Evolutionary conservation across 1,140 invertebrate species (phyloP).

Genomic region (Drosophila asahinai): DNA sequence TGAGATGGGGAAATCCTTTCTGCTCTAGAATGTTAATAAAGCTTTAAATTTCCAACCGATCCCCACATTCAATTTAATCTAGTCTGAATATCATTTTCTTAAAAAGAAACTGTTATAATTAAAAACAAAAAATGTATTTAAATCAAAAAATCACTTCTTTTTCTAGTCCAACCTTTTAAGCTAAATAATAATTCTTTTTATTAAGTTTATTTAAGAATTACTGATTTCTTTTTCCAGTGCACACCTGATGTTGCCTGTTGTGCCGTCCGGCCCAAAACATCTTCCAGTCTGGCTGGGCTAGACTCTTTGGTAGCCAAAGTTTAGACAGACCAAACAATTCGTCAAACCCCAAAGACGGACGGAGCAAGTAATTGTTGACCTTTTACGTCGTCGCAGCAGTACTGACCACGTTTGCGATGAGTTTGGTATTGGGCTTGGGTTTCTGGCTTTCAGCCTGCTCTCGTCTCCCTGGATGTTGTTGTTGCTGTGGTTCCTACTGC

Average conservation of each 20-base stretch:
- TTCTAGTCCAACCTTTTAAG: rapidly evolving
- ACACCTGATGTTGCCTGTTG: slow-evolving; percentile 35
- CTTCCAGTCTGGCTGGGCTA: slow-evolving; percentile 60
- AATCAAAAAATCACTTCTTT: too few relatives aligned
- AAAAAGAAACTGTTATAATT: too few relatives aligned
- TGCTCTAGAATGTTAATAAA: too few relatives aligned
- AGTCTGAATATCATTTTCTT: too few relatives aligned
- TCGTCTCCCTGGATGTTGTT: slow-evolving; percentile 36
- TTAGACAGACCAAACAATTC: slow-evolving; percentile 82
- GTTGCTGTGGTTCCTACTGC: slow-evolving; percentile 43
- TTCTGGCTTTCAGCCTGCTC: slow-evolving; percentile 39
- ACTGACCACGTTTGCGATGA: slow-evolving; percentile 55
- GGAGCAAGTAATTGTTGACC: slow-evolving; percentile 81
- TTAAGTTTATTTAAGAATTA: background rate
- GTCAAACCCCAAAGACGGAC: slow-evolving; percentile 60
- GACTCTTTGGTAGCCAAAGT: slow-evolving; percentile 83
- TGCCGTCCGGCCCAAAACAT: slow-evolving; percentile 49
- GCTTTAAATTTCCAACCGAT: too few relatives aligned
- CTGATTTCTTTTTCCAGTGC: background rate
- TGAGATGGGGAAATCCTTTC: too few relatives aligned
- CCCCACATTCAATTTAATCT: too few relatives aligned
- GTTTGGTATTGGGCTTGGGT: slow-evolving; percentile 9
- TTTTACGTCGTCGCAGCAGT: slow-evolving; percentile 73
- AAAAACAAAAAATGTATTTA: too few relatives aligned
- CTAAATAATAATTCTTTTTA: too few relatives aligned